Percentiles rank a stretch among this genome's conserved stretches.
phyloP scores from a whole-genome alignment of 2,888 invertebrate species.

The Agrotis segetum region DNA sequence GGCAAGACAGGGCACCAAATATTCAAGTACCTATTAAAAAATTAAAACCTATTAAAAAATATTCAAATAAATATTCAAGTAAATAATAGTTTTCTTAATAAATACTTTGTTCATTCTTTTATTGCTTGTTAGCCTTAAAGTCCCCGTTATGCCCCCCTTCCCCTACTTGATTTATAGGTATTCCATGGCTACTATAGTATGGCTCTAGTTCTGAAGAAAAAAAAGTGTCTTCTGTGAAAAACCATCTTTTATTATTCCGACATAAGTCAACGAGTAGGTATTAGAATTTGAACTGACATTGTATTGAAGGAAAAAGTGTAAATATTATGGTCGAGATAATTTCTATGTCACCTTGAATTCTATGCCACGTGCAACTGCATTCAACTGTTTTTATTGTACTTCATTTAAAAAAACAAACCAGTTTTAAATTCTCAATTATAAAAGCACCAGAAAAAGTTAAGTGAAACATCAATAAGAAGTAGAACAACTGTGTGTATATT shows the following conservation, averaged over 20 bases:
- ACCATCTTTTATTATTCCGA: not conserved
- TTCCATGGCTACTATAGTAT: too few species aligned
- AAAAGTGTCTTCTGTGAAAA: not conserved
- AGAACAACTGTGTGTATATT: not conserved
- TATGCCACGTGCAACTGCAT: not conserved
- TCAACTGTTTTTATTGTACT: not conserved
- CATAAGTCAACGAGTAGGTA: not conserved
- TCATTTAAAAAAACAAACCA: not conserved
- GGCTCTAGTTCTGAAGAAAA: not conserved
- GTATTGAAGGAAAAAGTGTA: not conserved
- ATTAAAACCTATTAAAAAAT: too few species aligned
- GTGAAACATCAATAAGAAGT: not conserved
- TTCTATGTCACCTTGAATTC: slow-evolving; percentile 6
- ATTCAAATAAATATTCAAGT: too few species aligned
- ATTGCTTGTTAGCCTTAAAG: too few species aligned
- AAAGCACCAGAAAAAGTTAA: not conserved
- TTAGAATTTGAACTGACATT: not conserved
- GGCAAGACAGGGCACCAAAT: too few species aligned
- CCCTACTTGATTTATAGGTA: too few species aligned
- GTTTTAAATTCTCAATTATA: not conserved
- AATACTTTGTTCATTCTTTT: too few species aligned
- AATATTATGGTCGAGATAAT: not conserved
- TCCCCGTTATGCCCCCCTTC: too few species aligned
- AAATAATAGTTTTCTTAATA: too few species aligned
- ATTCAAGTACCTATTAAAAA: too few species aligned